These are phyloP conservation scores for Mesoclemmys tuberculata DNA, from an alignment of 2,113 vertebrate genomes.

Conservation along the genomic window DNA sequence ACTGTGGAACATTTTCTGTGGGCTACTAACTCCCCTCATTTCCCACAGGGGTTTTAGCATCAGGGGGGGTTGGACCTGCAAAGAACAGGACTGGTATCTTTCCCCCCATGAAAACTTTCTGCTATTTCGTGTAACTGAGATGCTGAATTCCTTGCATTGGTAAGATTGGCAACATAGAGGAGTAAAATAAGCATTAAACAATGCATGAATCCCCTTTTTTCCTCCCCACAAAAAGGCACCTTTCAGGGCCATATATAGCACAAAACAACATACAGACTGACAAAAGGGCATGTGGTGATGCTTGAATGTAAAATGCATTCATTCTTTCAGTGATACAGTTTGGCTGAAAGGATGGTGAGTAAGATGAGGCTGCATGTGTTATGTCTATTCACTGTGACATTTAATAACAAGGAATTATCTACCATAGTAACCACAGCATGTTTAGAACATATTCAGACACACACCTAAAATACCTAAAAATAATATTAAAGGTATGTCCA, in stretches of 20 bases:
- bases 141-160: accelerated
- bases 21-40: not conserved
- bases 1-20: not conserved
- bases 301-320: not conserved
- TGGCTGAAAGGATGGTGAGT: not conserved
- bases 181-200: not conserved
- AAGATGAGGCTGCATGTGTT: not conserved
- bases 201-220: not conserved
- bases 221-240: not conserved
- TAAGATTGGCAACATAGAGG: not conserved
- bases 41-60: not conserved
- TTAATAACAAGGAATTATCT: conserved; percentile 21
- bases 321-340: not conserved
- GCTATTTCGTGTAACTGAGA: not conserved
- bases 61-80: not conserved
- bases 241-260: not conserved
- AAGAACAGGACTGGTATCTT: not conserved
- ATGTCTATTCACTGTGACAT: not conserved
- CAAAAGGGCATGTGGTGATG: not conserved
- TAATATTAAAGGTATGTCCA: not conserved
- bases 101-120: not conserved
- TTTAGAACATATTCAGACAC: not conserved
- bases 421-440: conserved; percentile 22
- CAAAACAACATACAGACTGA: not conserved
- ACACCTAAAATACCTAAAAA: not conserved